A percentile compares a stretch with the other conserved stretches of the same genome.
Evolutionary conservation across 2,113 vertebrate genomes (phyloP).

Genomic region (Elephas maximus): DNA sequence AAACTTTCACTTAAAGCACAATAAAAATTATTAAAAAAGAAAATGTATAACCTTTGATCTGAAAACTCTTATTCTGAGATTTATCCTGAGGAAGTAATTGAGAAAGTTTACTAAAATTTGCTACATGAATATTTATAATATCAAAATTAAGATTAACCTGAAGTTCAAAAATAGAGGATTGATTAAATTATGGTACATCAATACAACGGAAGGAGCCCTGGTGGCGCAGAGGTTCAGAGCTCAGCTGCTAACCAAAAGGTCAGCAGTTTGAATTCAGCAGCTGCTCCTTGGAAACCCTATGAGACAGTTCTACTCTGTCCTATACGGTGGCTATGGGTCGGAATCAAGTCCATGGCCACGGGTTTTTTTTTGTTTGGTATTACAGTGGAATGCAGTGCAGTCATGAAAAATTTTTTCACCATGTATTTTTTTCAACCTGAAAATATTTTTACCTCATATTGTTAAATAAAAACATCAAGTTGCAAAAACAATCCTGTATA

Average conservation of each 20-base stretch:
- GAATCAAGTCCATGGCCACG: no score
- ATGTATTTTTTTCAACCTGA: slow-evolving; percentile 26
- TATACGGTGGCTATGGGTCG: no score
- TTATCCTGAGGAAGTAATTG: slow-evolving; percentile 46
- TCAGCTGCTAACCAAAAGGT: no score
- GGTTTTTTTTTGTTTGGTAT: not conserved
- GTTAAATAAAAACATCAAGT: slow-evolving; percentile 49
- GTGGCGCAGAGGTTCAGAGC: no score
- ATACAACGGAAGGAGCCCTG: not conserved
- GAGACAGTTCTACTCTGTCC: no score
- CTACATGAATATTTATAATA: slow-evolving; percentile 56
- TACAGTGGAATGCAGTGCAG: not conserved
- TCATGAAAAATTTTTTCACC: not conserved
- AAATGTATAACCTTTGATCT: slow-evolving; percentile 61
- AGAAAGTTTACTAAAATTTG: slow-evolving; percentile 40
- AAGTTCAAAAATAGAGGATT: not conserved
- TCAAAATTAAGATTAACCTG: slow-evolving; percentile 52
- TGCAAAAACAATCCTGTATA: not conserved
- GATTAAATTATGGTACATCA: slow-evolving; percentile 21
- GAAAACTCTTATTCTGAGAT: slow-evolving; percentile 46
- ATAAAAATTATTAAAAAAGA: no score
- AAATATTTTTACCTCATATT: slow-evolving; percentile 24
- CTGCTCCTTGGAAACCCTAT: no score
- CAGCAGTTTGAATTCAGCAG: no score
- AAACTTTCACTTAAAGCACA: no score